phyloP scores from a whole-genome alignment of 2,888 invertebrate genomes.

The Tigriopus californicus region DNA sequence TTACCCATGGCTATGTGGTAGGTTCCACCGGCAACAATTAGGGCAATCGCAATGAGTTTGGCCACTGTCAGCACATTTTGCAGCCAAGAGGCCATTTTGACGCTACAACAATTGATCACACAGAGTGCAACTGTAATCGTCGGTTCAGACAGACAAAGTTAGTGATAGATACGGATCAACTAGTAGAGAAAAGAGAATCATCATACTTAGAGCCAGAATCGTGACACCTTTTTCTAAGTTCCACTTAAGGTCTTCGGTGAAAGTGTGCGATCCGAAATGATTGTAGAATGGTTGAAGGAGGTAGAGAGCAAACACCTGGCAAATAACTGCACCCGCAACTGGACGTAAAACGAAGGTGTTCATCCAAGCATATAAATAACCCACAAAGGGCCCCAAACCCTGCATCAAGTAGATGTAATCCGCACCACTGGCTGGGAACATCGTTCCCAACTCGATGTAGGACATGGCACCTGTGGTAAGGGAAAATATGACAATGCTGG shows the following conservation, averaged over 20 bases:
- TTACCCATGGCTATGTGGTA: constrained; percentile 44
- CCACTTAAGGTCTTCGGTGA: too few relatives aligned
- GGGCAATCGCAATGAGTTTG: constrained; percentile 53
- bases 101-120: constrained; percentile 54
- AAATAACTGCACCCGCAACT: constrained; percentile 55
- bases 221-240: too few relatives aligned
- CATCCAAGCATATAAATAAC: constrained; percentile 57
- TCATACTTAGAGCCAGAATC: too few relatives aligned
- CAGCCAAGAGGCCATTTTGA: constrained; percentile 54
- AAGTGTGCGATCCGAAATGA: too few relatives aligned
- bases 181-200: background rate
- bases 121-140: constrained; percentile 45
- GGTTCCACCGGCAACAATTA: constrained; percentile 54
- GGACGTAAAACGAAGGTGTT: constrained; percentile 52
- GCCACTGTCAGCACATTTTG: constrained; percentile 61
- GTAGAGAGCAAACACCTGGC: constrained; percentile 56
- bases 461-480: constrained; percentile 44
- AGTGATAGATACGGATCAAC: background rate
- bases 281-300: constrained; percentile 23
- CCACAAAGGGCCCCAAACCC: constrained; percentile 42
- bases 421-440: constrained; percentile 56
- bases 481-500: too few relatives aligned
- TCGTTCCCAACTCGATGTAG: constrained; percentile 59
- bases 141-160: background rate
- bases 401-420: constrained; percentile 60